Evolutionary conservation across 2,113 vertebrate genomes (phyloP), one percentile per base, ranked within the genome.

Genomic region (Cavia aperea): DNA sequence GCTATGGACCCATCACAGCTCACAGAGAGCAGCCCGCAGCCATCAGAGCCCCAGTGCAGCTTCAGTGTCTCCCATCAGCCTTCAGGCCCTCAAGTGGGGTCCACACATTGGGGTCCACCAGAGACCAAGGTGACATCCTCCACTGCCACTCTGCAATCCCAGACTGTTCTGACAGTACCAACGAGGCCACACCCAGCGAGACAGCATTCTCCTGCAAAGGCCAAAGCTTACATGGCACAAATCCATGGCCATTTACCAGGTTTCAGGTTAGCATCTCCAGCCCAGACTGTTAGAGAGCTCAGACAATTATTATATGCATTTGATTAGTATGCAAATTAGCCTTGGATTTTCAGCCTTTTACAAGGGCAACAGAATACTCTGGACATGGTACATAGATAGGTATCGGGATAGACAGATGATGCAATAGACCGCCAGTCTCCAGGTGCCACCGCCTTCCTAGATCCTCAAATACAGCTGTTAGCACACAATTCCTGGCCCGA

Each of bases 211-310:
- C 51, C 43, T 92, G 4, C 54, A 29, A 90, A 58, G 4, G 24
- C 46, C 43, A 58, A 63, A 31, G 23, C 33, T 90, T 39, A 46
- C 46, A 63, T 14, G 83, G 12, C 4, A 92, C 65, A 65, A 88
- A 91, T 83, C 88, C 29, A 23, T 54, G 88, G 39, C 13, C 10
- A 90, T 91, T 93, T 72, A 77, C 86, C 93, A 86, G n/a, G 26
- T 8, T 49, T 72, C 36, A 12, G 49, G 93, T 89, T 70, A 89
- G 29, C 21, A 91, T 88, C 75, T 95, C 86, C 5, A 81, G 82
- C 39, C 54, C 56, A 16, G 92, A 92, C 62, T 23, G 12, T 43
- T 93, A 92, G 91, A 96, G 96, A 94, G 89, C 83, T 5, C 19
- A 81, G 46, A 58, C 15, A 95, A 93, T 86, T 33, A 78, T 88